Evolutionary conservation across 2,113 vertebrate species (phyloP).

Genomic region (Siniperca knerii): DNA sequence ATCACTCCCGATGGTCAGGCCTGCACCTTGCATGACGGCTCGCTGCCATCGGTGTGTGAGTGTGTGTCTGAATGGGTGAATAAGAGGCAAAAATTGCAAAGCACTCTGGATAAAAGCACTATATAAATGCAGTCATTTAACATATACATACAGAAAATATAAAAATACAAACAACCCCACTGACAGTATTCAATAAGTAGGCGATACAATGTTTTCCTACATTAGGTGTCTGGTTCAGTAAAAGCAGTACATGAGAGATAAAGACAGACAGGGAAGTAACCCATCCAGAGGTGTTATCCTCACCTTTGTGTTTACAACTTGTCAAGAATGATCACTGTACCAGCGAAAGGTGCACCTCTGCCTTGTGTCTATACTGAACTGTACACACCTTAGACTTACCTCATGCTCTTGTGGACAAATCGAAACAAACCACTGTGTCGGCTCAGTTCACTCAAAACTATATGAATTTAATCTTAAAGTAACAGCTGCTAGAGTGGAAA

Average conservation of each 20-base stretch:
- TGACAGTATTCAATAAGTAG: not conserved
- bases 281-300: constrained; percentile 35
- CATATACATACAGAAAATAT: not conserved
- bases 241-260: not conserved
- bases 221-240: not conserved
- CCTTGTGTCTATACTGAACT: not conserved
- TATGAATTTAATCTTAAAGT: constrained; percentile 8
- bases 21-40: too few relatives aligned
- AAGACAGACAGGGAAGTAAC: constrained; percentile 32
- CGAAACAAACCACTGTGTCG: not conserved
- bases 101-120: too few relatives aligned
- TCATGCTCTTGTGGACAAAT: not conserved
- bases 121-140: too few relatives aligned
- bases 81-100: too few relatives aligned
- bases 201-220: not conserved
- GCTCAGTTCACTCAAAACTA: constrained; percentile 12
- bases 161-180: not conserved
- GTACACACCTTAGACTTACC: not conserved
- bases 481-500: constrained; percentile 38
- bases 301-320: constrained; percentile 62
- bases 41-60: too few relatives aligned
- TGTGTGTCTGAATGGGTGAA: too few relatives aligned
- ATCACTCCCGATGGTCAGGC: too few relatives aligned
- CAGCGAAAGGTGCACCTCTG: constrained; percentile 22
- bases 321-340: constrained; percentile 35